Base-by-base conservation (phyloP, 2,797 vertebrate species). In the Cetoscarus ocellatus region DNA sequence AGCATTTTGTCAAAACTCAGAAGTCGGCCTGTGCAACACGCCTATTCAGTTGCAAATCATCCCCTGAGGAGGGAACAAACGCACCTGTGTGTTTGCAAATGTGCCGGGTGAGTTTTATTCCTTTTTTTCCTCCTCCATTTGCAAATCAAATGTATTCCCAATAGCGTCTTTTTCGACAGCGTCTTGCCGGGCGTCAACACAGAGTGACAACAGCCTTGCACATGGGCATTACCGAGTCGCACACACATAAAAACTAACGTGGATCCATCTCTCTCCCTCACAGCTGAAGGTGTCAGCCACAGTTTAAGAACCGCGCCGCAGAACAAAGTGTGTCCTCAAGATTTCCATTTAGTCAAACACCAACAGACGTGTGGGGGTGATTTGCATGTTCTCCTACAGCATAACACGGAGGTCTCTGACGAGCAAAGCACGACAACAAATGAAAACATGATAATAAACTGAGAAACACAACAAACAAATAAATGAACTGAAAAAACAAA, bases 141-240 rank as follows among this genome's bases (percentile, higher is more conserved):
- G 92, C 92, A 93, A 94, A 93, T 88, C 92, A 94, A 93, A 95
- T 93, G 70, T 47, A 47, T 70, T 75, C 80, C 79, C 80, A 70
- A 15, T 15, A 61, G 86, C 36, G 13, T 58, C 83, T 80, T 77
- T 64, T 61, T 12, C 18, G 48, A 73, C 81, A 75, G 66, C 56
- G 40, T 47, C 84, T 64, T 27, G 66, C 35, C 3, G 13, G 35
- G 73, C 43, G 8, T 78, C 61, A 40, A 36, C 18, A 14, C 8
- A n/a, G 52, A 82, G 65, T 43, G 67, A 75, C 71, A 82, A 80
- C 75, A 77, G 61, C 51, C 59, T 61, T 18, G 55, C 70, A 73
- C 83, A 76, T 17, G 36, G 47, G 71, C 57, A 54, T 51, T 59
- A 61, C 43, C 49, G 57, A 40, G 44, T 43, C 61, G 43, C 44